Percentiles rank a stretch among this genome's conserved stretches.
These are phyloP conservation scores for Caenorhabditis brenneri DNA, from an alignment of 1,140 invertebrate genomes.

Conservation along the genomic window DNA sequence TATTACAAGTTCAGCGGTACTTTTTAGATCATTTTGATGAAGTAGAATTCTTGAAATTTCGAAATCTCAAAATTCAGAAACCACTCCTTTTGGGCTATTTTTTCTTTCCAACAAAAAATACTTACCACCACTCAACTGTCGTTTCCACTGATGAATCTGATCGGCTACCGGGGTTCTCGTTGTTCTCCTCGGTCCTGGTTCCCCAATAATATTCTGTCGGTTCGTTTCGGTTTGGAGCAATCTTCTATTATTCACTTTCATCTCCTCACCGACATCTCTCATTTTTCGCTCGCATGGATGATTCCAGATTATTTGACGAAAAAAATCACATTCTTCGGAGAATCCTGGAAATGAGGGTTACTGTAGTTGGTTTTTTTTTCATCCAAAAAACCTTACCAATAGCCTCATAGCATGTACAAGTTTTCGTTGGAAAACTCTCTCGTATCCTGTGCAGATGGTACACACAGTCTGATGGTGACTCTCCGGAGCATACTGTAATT, in stretches of 20 bases:
- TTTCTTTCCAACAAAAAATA: neutral
- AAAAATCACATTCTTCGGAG: conserved; percentile 46
- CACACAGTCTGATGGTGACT: conserved; percentile 50
- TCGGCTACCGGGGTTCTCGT: conserved; percentile 50
- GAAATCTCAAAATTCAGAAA: neutral
- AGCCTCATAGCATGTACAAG: conserved; percentile 37
- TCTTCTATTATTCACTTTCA: neutral
- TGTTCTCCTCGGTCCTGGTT: neutral
- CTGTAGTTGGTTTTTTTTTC: too few species aligned
- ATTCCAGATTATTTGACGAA: conserved; percentile 46
- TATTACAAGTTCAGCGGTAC: too few species aligned
- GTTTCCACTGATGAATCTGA: conserved; percentile 52
- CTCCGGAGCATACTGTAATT: conserved; percentile 46
- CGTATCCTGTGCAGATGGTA: conserved; percentile 13
- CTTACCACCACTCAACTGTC: conserved; percentile 51
- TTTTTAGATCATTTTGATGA: too few species aligned
- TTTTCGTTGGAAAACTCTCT: neutral
- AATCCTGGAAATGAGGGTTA: conserved; percentile 19
- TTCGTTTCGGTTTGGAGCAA: neutral
- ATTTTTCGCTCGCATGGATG: conserved; percentile 49
- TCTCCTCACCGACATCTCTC: conserved; percentile 37
- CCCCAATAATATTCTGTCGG: neutral
- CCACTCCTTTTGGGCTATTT: too few species aligned
- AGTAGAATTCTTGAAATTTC: too few species aligned
- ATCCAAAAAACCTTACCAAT: conserved; percentile 34